These are phyloP conservation scores for Botia almorhae DNA, from an alignment of 2,797 vertebrate species.

Conservation along the genomic window DNA sequence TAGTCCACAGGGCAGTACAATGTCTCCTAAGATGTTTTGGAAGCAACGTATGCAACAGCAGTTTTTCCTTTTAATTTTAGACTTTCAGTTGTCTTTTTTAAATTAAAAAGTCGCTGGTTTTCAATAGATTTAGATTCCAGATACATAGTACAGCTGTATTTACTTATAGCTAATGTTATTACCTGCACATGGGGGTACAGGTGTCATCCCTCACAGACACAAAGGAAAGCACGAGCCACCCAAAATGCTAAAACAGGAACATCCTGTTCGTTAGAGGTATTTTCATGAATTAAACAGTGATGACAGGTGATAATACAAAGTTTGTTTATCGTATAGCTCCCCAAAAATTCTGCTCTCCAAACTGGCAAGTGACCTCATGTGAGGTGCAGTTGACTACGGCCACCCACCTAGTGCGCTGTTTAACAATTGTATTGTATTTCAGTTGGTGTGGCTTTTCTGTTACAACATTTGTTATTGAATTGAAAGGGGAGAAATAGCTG, in stretches of 20 bases:
- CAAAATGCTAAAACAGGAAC: constrained; percentile 7
- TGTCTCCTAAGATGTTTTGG: constrained; percentile 26
- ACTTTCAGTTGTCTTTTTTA: too few relatives aligned
- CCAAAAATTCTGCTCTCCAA: constrained; percentile 39
- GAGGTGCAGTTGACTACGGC: constrained; percentile 36
- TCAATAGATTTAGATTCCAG: background rate
- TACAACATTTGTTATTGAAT: constrained; percentile 51
- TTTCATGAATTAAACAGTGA: constrained; percentile 51
- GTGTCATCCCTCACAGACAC: constrained; percentile 49
- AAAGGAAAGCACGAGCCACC: constrained; percentile 31
- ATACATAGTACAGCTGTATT: background rate
- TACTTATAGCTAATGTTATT: constrained; percentile 19
- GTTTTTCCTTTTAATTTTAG: background rate
- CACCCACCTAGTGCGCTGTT: constrained; percentile 52
- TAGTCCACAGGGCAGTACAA: constrained; percentile 30
- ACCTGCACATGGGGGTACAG: constrained; percentile 31
- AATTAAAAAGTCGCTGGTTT: constrained; percentile 1
- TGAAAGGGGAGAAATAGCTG: constrained; percentile 41
- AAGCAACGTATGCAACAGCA: constrained; percentile 5
- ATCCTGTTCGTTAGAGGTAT: constrained; percentile 47
- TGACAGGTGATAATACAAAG: constrained; percentile 48
- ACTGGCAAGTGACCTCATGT: constrained; percentile 28
- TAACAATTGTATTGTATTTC: constrained; percentile 44
- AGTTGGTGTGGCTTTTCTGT: constrained; percentile 40
- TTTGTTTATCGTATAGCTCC: constrained; percentile 51